Evolutionary conservation across 30 jellyfish, hydroid and myxozoan species (phyloP).

Genomic region (Chrysaora quinquecirrha): DNA sequence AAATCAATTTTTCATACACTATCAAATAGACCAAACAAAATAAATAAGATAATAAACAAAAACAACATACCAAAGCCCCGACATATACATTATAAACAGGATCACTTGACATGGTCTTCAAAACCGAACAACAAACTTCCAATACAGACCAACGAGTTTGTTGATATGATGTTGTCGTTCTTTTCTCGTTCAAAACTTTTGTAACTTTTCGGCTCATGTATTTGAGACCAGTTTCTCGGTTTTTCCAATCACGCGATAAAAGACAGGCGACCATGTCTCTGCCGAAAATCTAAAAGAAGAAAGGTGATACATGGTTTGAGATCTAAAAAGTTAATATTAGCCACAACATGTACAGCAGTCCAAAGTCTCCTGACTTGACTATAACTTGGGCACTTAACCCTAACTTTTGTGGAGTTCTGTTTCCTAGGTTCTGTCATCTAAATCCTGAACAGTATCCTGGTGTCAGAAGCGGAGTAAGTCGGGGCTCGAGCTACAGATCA

Average conservation of each 20-base stretch:
- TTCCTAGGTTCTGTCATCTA: too few relatives aligned
- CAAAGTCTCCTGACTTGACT: too few relatives aligned
- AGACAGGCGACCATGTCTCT: constrained; percentile 94
- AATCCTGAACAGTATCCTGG: too few relatives aligned
- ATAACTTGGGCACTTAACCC: too few relatives aligned
- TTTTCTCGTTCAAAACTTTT: constrained; percentile 72
- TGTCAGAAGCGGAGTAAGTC: too few relatives aligned
- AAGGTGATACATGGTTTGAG: too few relatives aligned
- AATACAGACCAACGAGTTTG: constrained; percentile 77
- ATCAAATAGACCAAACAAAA: background rate
- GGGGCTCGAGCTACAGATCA: too few relatives aligned
- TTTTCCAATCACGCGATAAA: constrained; percentile 95
- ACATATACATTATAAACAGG: constrained; percentile 97
- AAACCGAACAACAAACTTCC: constrained; percentile 79
- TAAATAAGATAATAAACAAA: too few relatives aligned
- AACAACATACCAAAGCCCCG: constrained; percentile 88
- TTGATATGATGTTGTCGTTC: constrained; percentile 76
- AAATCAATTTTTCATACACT: background rate
- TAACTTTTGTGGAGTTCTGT: too few relatives aligned
- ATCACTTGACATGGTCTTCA: constrained; percentile 79
- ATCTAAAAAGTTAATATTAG: too few relatives aligned
- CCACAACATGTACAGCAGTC: too few relatives aligned
- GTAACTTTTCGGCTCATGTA: constrained; percentile 93
- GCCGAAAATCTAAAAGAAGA: constrained; percentile 84
- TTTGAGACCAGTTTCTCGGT: constrained; percentile 93